Base-by-base conservation (phyloP, 2,113 vertebrate species). In the Crotophaga sulcirostris region DNA sequence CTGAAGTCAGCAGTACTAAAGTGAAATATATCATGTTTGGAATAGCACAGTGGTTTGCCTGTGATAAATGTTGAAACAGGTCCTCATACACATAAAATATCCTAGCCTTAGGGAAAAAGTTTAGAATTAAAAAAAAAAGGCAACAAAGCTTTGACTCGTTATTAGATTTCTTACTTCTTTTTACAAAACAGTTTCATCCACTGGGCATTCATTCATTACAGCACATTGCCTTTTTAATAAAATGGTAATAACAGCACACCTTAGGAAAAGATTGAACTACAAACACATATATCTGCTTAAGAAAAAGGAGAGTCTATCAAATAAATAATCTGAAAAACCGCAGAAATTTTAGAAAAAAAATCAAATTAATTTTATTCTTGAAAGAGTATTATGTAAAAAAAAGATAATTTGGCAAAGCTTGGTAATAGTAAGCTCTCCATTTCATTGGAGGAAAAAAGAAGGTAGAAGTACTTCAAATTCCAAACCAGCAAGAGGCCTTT, bases 1-100 rank as follows among this genome's bases (percentile, higher is more conserved):
- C 98, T 98, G 98, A 98, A 98, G 98, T 99, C 98, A 99, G 98
- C 98, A 98, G 97, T 97, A 97, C 98, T 96, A 94, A 97, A 97
- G 98, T 97, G 98, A 98, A 98, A 98, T 98, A 97, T 98, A 98
- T 98, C 98, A 98, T 98, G 98, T 99, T 98, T 98, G 98, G 98
- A 98, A 98, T 97, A 97, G 98, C 97, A 97, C 97, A 93, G 98
- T 98, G 97, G 96, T 98, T 98, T 98, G 98, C 88, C 95, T 95
- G 98, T 97, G 98, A 98, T 98, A 97, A 98, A 97, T 90, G 96
- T 87, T 88, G 91, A 96, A 96, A 91, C 49, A 84, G 88, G 95
- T 91, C 38, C 69, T 91, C 34, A 19, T 59, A 93, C 66, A 82
- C 34, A 68, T 93, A 97, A 69, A 36, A 47, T 45, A 18, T 9